These are phyloP conservation scores for Leptinotarsa lineolata DNA, from an alignment of 1,140 invertebrate species.

Conservation along the genomic window DNA sequence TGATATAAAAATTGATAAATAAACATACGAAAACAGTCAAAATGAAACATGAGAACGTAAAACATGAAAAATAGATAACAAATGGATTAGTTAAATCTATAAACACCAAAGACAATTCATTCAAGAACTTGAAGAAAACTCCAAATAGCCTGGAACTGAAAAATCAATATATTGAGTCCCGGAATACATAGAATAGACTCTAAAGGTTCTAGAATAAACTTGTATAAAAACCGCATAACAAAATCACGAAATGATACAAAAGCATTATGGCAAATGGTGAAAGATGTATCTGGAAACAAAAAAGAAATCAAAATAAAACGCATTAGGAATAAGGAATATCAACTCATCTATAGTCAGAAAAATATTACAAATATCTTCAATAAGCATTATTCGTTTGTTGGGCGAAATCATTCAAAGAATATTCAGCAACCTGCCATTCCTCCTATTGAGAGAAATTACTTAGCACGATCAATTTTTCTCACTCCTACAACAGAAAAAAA, in stretches of 20 bases:
- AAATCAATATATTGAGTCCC: not conserved
- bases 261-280: slow-evolving; percentile 5
- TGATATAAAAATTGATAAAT: too few species aligned
- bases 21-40: too few species aligned
- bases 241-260: slow-evolving; percentile 2
- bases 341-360: not conserved
- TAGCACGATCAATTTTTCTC: too few species aligned
- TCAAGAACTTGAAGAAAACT: not conserved
- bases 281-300: not conserved
- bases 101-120: not conserved
- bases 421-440: not conserved
- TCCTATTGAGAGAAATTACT: not conserved
- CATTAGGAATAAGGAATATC: not conserved
- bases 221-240: not conserved
- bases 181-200: not conserved
- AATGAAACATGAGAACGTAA: too few species aligned
- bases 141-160: slow-evolving; percentile 4
- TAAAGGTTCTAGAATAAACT: not conserved
- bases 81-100: too few species aligned
- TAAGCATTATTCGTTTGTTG: not conserved
- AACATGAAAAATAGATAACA: too few species aligned
- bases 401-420: not conserved
- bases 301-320: not conserved
- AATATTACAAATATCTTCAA: not conserved
- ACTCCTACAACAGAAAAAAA: too few species aligned